phyloP scores from a whole-genome alignment of 2,113 vertebrate genomes.

The Melospiza melodia region DNA sequence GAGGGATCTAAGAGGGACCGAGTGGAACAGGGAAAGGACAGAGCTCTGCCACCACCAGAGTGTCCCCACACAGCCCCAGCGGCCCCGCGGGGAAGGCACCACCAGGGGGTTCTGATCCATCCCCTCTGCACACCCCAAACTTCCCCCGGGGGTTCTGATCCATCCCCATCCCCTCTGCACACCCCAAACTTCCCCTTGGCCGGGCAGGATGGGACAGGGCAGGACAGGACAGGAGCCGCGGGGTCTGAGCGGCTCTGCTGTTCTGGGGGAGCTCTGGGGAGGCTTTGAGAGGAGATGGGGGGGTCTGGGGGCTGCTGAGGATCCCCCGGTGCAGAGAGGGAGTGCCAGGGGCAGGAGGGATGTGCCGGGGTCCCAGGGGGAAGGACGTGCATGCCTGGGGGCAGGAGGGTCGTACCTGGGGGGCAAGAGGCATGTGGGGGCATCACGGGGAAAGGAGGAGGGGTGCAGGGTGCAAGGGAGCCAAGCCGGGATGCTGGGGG shows the following conservation, averaged over 20 bases:
- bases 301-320: not conserved
- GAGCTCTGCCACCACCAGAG: not conserved
- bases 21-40: accelerated
- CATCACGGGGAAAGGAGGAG: not conserved
- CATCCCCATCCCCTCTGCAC: not conserved
- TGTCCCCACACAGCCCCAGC: accelerated
- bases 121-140: too few relatives aligned
- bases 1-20: not conserved
- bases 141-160: too few relatives aligned
- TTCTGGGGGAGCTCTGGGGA: too few relatives aligned
- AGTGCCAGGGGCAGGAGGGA: too few relatives aligned
- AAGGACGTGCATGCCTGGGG: too few relatives aligned
- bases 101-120: accelerated
- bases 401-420: too few relatives aligned
- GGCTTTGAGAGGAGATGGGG: too few relatives aligned
- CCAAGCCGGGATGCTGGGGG: too few relatives aligned
- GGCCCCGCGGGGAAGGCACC: accelerated
- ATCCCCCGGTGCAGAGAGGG: not conserved
- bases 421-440: too few relatives aligned
- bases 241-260: not conserved
- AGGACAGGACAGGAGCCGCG: too few relatives aligned
- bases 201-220: not conserved
- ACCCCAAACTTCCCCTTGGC: not conserved
- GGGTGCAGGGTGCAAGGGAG: too few relatives aligned
- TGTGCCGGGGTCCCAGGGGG: not conserved